Base-by-base conservation (phyloP, 1,140 invertebrate species). In the Zaprionus ornatus region DNA sequence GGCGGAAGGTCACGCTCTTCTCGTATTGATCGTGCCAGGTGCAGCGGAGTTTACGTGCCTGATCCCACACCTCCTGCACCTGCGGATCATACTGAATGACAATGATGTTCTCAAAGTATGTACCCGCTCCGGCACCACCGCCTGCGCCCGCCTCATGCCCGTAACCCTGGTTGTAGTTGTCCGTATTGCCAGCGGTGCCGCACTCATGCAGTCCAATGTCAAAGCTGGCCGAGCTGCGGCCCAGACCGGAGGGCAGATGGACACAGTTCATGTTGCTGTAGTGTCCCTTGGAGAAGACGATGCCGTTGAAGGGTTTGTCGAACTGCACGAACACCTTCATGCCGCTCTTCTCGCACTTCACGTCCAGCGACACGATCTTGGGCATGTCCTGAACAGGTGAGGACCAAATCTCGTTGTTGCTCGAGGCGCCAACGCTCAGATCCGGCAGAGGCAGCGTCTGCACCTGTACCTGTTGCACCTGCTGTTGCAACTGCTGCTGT, bases 21-120 rank as follows among this genome's bases (percentile, higher is more conserved):
- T 99, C 98, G 88, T 99, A 99, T 74, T 98, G 96, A 92, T 99
- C 98, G 82, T 99, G 97, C 98, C 98, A 99, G 0, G 97, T 98
- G 93, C 98, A 98, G 2, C 98, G 95, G 5, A 99, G 87, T 92
- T 98, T 98, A 17, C 98, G 93, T 3, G 98, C 98, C 92, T 98
- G 97, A 94, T 99, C 98, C 98, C 98, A 98, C 1, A 98, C 97
- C 93, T 99, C 98, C 93, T 99, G 98, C 0, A 99, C 97, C 94
- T 98, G 96, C 12, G 97, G 97, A 93, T 99, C 98, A 83, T 98
- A 99, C 91, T 98, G 97, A 74, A 98, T 96, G 15, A 98, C 97
- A 73, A 99, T 97, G 57, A 98, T 98, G 83, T 99, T 99, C 93
- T 99, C 98, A 81, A 98, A 98, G 92, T 97, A 98, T 0, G 97